phyloP scores from a whole-genome alignment of 2,113 vertebrate genomes.

The Hydropotes inermis region DNA sequence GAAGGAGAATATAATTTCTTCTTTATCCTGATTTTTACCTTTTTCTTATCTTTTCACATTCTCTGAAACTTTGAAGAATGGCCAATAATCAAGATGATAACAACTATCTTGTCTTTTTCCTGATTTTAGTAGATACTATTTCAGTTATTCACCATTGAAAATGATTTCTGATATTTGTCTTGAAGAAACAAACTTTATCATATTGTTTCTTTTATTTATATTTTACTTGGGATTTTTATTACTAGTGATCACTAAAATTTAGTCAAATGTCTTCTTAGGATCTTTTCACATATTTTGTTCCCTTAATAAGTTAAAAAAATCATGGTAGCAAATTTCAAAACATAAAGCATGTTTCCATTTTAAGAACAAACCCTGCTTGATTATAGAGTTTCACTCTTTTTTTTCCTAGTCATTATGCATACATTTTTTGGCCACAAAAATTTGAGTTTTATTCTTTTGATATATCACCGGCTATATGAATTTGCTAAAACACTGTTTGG shows the following conservation, averaged over 20 bases:
- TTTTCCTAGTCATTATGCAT: background rate
- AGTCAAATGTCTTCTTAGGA: background rate
- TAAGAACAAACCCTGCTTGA: background rate
- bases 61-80: background rate
- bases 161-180: background rate
- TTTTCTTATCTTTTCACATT: background rate
- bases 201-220: background rate
- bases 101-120: background rate
- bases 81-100: too few relatives aligned
- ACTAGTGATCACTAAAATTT: background rate
- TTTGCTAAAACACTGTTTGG: too few relatives aligned
- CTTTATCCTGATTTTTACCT: background rate
- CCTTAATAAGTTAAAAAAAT: background rate
- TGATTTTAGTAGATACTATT: background rate
- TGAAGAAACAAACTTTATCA: background rate
- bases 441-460: background rate
- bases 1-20: background rate
- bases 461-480: rapidly evolving
- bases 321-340: background rate
- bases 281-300: background rate
- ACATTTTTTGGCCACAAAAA: background rate
- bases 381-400: background rate
- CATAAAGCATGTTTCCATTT: background rate
- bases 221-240: background rate
- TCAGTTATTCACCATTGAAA: background rate